Conservation (phyloP, 2,797 vertebrate species). For the Pyrocephalus nanus region DNA sequence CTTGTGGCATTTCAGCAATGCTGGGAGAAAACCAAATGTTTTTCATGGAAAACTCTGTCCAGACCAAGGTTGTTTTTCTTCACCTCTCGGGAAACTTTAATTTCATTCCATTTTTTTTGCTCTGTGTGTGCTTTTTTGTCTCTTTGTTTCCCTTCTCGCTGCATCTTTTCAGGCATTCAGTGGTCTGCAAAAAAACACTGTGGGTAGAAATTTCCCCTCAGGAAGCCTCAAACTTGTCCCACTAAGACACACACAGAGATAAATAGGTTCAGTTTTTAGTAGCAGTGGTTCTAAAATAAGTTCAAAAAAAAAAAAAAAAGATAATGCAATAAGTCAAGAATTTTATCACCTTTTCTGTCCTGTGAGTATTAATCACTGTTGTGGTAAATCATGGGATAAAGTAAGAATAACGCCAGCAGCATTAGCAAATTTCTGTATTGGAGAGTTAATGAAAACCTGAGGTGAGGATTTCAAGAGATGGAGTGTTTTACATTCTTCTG, state of each 20-base stretch:
- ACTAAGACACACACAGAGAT: not conserved
- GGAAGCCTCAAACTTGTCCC: not conserved
- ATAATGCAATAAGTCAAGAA: not conserved
- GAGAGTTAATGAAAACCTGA: not conserved
- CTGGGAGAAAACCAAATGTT: not conserved
- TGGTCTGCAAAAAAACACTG: not conserved
- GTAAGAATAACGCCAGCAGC: not conserved
- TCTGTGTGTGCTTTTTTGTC: not conserved
- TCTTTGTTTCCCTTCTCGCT: not conserved
- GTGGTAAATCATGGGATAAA: not conserved
- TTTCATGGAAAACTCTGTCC: not conserved
- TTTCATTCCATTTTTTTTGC: not conserved
- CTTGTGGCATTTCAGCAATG: not conserved
- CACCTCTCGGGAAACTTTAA: not conserved
- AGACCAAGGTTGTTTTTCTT: not conserved
- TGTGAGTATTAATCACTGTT: not conserved
- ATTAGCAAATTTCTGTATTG: not conserved
- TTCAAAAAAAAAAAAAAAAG: not conserved
- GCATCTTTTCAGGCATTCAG: not conserved
- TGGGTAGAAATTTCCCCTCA: not conserved
- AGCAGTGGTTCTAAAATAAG: not conserved
- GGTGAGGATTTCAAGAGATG: not conserved
- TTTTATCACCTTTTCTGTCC: not conserved
- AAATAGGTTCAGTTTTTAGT: not conserved
- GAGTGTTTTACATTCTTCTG: not conserved